These are phyloP conservation scores for Spodoptera littoralis DNA, from an alignment of 2,888 invertebrate species.

Conservation along the genomic window DNA sequence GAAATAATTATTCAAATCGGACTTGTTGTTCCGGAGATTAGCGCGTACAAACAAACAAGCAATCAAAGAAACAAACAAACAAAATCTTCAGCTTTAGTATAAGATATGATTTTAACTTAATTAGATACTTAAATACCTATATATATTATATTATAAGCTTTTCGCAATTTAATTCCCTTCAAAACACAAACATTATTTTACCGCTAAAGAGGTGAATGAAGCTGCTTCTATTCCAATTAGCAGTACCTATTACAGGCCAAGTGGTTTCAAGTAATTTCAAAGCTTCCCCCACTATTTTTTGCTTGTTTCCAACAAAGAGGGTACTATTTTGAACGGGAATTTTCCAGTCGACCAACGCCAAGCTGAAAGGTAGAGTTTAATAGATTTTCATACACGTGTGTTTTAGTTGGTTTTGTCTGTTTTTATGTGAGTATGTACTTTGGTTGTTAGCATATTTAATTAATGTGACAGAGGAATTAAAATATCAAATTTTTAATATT, in stretches of 20 bases:
- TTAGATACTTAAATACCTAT: not conserved
- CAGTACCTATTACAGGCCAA: conserved; percentile 17
- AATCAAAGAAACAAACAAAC: no score
- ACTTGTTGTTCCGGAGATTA: no score
- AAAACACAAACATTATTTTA: conserved; percentile 17
- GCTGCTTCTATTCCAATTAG: conserved; percentile 39
- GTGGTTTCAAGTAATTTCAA: conserved; percentile 34
- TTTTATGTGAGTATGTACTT: no score
- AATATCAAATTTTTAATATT: no score
- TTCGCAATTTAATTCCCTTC: conserved; percentile 17
- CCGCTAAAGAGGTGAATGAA: conserved; percentile 25
- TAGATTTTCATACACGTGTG: conserved; percentile 20
- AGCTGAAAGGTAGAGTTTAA: conserved; percentile 22
- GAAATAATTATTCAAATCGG: no score
- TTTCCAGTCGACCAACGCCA: conserved; percentile 7
- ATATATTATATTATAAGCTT: not conserved
- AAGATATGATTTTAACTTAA: no score
- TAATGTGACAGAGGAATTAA: no score
- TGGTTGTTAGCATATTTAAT: no score
- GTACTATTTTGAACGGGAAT: conserved; percentile 32
- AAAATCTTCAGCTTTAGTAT: no score
- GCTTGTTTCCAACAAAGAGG: conserved; percentile 31
- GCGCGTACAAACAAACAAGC: no score
- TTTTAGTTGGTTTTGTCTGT: conserved; percentile 3
- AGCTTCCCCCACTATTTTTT: conserved; percentile 31